Percentiles rank a stretch among this genome's conserved stretches.
phyloP scores from a whole-genome alignment of 2,113 vertebrate species.

The Riparia riparia region DNA sequence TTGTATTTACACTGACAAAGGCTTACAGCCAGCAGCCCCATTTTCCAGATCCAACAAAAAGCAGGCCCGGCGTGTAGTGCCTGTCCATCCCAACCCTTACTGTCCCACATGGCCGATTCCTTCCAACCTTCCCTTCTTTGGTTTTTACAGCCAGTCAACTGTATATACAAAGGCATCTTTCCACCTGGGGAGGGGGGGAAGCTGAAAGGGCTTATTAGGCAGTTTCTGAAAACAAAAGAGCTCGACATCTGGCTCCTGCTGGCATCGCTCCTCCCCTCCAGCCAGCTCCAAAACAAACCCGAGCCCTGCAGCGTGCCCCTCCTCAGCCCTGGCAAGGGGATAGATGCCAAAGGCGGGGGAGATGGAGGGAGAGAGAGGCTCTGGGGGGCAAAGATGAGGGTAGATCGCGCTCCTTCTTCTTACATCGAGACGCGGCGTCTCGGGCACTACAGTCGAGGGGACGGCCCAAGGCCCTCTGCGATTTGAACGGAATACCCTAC shows the following conservation, averaged over 20 bases:
- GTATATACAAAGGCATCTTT: slow-evolving; percentile 32
- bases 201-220: not conserved
- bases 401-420: not conserved
- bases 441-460: not conserved
- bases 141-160: not conserved
- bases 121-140: slow-evolving; percentile 23
- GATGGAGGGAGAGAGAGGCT: not conserved
- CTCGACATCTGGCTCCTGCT: slow-evolving; percentile 31
- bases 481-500: not conserved
- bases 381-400: not conserved
- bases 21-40: not conserved
- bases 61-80: not conserved
- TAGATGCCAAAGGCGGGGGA: not conserved
- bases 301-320: not conserved
- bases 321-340: not conserved
- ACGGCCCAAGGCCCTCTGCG: not conserved
- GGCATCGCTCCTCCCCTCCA: slow-evolving; percentile 19
- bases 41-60: not conserved
- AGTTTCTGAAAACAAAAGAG: slow-evolving; percentile 65
- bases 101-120: slow-evolving; percentile 12
- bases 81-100: not conserved
- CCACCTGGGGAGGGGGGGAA: not conserved
- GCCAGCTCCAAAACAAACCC: slow-evolving; percentile 11
- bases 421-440: not conserved
- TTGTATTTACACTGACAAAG: not conserved